Percentiles rank a stretch among this genome's conserved stretches.
Evolutionary conservation across 2,797 vertebrate species (phyloP).

Genomic region (Darevskia mixta): DNA sequence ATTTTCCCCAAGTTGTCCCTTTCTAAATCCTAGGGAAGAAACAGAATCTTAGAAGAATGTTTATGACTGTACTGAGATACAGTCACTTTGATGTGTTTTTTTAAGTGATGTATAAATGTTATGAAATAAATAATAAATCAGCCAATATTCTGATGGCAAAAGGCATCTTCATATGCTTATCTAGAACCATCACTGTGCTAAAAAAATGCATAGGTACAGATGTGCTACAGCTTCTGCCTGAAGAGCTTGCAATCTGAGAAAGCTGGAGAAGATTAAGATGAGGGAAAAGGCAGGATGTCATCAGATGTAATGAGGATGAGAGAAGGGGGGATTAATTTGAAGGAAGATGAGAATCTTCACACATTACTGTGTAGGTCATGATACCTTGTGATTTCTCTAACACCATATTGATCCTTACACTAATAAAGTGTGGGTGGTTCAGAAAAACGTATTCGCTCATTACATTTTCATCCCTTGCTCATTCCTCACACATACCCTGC

Average conservation of each 20-base stretch:
- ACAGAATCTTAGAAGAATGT: background rate
- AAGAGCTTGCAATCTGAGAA: background rate
- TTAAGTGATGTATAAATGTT: too few relatives aligned
- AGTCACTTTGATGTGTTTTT: too few relatives aligned
- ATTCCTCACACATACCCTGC: background rate
- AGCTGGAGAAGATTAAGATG: background rate
- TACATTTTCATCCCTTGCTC: background rate
- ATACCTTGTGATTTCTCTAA: background rate
- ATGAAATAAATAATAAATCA: background rate
- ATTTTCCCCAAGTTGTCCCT: background rate
- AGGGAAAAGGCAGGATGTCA: background rate
- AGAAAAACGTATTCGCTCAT: background rate
- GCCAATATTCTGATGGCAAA: background rate
- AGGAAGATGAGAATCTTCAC: background rate
- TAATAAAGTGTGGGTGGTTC: background rate
- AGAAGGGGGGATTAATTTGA: background rate
- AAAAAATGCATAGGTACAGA: background rate
- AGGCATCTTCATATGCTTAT: background rate
- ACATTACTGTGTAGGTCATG: background rate
- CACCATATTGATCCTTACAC: background rate
- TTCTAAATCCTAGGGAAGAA: background rate
- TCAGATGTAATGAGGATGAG: background rate
- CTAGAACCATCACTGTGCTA: background rate
- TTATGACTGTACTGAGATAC: background rate
- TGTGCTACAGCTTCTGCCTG: background rate